These are phyloP conservation scores for Chaetura pelagica DNA, from an alignment of 2,113 vertebrate genomes.

Conservation along the genomic window DNA sequence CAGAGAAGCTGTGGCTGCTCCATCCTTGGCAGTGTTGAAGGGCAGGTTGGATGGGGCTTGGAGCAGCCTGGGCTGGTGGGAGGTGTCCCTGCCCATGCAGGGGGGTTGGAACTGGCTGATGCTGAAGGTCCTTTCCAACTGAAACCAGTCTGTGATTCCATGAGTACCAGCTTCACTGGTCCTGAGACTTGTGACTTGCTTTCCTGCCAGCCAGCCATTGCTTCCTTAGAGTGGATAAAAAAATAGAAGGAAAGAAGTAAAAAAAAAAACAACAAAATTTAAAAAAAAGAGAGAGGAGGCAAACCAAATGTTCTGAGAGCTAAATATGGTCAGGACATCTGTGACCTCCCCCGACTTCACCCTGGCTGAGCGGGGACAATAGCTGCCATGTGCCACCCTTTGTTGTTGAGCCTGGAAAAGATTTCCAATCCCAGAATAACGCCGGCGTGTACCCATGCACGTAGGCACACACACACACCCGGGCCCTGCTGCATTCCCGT, in stretches of 20 bases:
- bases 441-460: conserved; percentile 2
- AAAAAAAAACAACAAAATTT: rapidly evolving
- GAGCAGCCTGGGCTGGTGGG: too few species aligned
- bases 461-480: not conserved
- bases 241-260: not conserved
- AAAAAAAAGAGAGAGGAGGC: not conserved
- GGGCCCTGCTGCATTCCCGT: not conserved
- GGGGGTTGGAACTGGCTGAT: too few species aligned
- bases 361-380: conserved; percentile 54
- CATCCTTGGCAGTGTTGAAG: too few species aligned
- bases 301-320: conserved; percentile 50
- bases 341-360: conserved; percentile 59
- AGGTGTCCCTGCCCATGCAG: too few species aligned
- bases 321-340: conserved; percentile 68
- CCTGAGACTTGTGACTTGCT: conserved; percentile 5
- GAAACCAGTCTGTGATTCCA: too few species aligned
- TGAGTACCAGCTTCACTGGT: not conserved
- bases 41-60: too few species aligned
- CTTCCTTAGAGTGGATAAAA: not conserved
- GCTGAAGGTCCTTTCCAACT: too few species aligned
- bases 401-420: conserved; percentile 45
- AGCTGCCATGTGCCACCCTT: conserved; percentile 56
- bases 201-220: not conserved
- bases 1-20: too few species aligned
- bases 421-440: conserved; percentile 26